Evolutionary conservation across 2,888 invertebrate species (phyloP), one percentile per base, ranked within the genome.

Genomic region (Coelinius sp.): DNA sequence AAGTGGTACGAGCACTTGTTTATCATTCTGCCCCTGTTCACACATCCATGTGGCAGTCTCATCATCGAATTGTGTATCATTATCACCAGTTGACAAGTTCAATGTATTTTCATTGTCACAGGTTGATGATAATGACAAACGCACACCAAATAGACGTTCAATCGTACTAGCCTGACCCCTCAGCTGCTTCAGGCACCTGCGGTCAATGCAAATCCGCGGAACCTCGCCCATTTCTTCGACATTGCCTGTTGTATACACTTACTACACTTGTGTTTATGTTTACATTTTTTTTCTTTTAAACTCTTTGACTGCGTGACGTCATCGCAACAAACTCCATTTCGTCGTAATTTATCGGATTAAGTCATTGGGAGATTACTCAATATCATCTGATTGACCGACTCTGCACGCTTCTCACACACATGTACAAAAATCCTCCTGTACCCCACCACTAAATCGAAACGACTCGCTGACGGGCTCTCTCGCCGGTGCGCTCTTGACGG

Each of bases 211-310:
- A 71, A 80, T 76, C 76, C 77, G 74, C 71, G 76, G 74, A 67
- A 76, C 80, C 76, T 81, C 80, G 79, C 77, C 79, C 79, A 80
- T 81, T 77, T 77, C 78, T 67, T 75, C 78, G 78, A 77, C 79
- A 80, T 79, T 69, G 75, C 76, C 59, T 17, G 25, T 31, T 14
- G 17, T 31, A 59, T 59, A n/a, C n/a, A n/a, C n/a, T n/a, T 59
- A 8, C 17, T 20, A 6, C 14, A 59, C 17, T 59, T 20, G 2
- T 6, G 2, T 8, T 14, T 27, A 10, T 25, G 1, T 35, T 24
- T 24, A 52, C 22, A 52, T n/a, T 24, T 24, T 52, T 24, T 52
- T 24, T 17, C 6, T 49, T 35, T 2, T 35, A 35, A 35, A 35
- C 10, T 35, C 35, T 35, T 10, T 10, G 8, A 35, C 7, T 20